A percentile compares a stretch with the other conserved stretches of the same genome.
phyloP scores from a whole-genome alignment of 2,797 vertebrate species.

The Danio aesculapii region DNA sequence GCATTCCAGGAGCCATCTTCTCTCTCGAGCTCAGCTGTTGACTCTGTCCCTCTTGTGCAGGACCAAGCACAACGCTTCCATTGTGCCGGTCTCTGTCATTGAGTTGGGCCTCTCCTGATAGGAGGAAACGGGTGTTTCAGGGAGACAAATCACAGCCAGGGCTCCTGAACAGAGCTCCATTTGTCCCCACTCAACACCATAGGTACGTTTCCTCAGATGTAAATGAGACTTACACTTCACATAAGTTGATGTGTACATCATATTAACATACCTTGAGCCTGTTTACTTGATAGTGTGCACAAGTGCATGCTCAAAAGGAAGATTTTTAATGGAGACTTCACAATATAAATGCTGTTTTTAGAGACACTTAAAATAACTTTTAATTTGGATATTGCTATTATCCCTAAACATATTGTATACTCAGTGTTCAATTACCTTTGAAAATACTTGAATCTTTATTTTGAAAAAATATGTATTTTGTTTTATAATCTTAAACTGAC shows the following conservation, averaged over 20 bases:
- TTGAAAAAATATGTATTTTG: neutral
- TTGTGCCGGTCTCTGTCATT: slow-evolving; percentile 88
- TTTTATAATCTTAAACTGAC: neutral
- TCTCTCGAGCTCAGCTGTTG: slow-evolving; percentile 94
- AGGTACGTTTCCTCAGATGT: slow-evolving; percentile 53
- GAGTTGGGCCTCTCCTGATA: slow-evolving; percentile 79
- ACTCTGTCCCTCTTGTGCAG: slow-evolving; percentile 77
- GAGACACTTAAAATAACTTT: neutral
- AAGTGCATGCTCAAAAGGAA: neutral
- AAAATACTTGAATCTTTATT: neutral
- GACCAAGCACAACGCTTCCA: slow-evolving; percentile 89
- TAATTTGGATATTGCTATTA: neutral
- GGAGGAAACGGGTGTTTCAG: slow-evolving; percentile 83
- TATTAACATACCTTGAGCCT: neutral
- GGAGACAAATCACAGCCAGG: slow-evolving; percentile 81
- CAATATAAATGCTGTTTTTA: neutral
- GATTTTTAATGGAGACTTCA: no score
- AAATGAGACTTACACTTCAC: slow-evolving; percentile 10
- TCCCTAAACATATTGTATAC: neutral
- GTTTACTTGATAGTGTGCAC: neutral
- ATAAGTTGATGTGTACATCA: neutral
- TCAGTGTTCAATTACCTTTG: no score
- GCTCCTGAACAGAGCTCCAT: slow-evolving; percentile 74
- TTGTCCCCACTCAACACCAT: slow-evolving; percentile 63
- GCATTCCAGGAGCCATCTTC: slow-evolving; percentile 98